These are phyloP conservation scores for Oithona nana DNA, from an alignment of 2,888 invertebrate species.

Conservation along the genomic window DNA sequence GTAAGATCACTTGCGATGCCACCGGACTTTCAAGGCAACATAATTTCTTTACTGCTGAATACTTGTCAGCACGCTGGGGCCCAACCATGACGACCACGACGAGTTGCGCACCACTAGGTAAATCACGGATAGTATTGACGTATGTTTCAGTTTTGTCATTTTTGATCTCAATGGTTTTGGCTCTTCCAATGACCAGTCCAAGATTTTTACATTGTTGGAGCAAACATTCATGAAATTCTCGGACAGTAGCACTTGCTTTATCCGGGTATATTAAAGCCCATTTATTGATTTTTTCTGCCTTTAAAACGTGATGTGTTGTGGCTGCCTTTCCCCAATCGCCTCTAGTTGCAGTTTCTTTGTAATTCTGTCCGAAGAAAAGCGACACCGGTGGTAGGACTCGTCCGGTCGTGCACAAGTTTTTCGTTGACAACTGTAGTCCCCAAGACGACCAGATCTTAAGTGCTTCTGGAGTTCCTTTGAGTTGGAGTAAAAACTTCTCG, in stretches of 20 bases:
- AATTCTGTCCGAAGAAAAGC: constrained; percentile 1
- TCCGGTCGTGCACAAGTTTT: background rate
- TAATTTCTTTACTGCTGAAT: constrained; percentile 64
- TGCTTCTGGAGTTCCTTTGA: background rate
- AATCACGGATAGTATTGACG: constrained; percentile 27
- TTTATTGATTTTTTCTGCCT: background rate
- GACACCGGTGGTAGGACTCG: background rate
- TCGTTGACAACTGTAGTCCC: background rate
- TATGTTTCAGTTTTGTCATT: constrained; percentile 44
- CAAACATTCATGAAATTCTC: constrained; percentile 24
- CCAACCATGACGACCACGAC: constrained; percentile 58
- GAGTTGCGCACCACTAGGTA: constrained; percentile 34
- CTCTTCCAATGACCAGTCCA: constrained; percentile 45
- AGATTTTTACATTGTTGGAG: constrained; percentile 37
- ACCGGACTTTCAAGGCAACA: constrained; percentile 63
- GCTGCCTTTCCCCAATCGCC: constrained; percentile 1
- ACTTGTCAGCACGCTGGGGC: constrained; percentile 58
- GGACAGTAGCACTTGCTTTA: background rate
- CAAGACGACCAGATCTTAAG: background rate
- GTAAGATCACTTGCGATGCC: constrained; percentile 44
- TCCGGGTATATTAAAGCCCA: constrained; percentile 7
- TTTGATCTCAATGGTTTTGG: constrained; percentile 37
- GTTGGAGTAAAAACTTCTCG: background rate
- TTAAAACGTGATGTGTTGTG: background rate
- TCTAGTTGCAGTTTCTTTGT: background rate